These are phyloP conservation scores for Drosophila stalkeri DNA, from an alignment of 2,888 invertebrate genomes.

Conservation along the genomic window DNA sequence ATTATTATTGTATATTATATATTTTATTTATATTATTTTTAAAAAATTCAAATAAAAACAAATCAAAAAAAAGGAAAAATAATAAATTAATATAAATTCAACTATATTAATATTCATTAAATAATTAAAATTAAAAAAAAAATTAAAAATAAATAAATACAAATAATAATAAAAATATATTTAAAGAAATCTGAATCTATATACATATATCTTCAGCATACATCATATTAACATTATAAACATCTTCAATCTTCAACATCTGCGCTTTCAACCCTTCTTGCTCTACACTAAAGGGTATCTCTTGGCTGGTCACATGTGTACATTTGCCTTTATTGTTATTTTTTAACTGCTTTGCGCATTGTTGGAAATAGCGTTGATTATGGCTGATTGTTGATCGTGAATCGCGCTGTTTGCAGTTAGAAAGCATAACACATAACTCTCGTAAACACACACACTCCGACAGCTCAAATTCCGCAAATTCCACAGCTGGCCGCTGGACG, in stretches of 20 bases:
- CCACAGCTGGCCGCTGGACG: constrained; percentile 40
- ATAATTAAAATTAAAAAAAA: too few relatives aligned
- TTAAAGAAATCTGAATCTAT: too few relatives aligned
- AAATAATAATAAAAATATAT: too few relatives aligned
- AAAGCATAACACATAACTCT: constrained; percentile 65
- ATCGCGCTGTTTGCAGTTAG: constrained; percentile 68
- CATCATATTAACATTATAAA: too few relatives aligned
- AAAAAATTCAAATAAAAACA: too few relatives aligned
- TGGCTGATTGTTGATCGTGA: constrained; percentile 36
- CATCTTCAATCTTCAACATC: neutral
- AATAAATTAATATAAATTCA: too few relatives aligned
- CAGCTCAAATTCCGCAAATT: constrained; percentile 49
- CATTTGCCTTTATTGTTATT: constrained; percentile 2
- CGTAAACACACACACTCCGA: constrained; percentile 10
- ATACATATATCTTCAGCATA: too few relatives aligned
- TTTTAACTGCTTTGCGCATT: constrained; percentile 29
- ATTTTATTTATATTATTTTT: too few relatives aligned
- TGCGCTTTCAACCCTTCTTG: neutral
- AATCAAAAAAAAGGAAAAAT: too few relatives aligned
- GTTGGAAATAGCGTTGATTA: constrained; percentile 35
- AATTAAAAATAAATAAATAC: too few relatives aligned
- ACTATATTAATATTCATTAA: too few relatives aligned
- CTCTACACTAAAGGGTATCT: constrained; percentile 7
- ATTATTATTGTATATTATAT: too few relatives aligned
- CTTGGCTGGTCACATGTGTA: neutral